These are phyloP conservation scores for Silurus meridionalis DNA, from an alignment of 2,113 vertebrate species.

Conservation along the genomic window DNA sequence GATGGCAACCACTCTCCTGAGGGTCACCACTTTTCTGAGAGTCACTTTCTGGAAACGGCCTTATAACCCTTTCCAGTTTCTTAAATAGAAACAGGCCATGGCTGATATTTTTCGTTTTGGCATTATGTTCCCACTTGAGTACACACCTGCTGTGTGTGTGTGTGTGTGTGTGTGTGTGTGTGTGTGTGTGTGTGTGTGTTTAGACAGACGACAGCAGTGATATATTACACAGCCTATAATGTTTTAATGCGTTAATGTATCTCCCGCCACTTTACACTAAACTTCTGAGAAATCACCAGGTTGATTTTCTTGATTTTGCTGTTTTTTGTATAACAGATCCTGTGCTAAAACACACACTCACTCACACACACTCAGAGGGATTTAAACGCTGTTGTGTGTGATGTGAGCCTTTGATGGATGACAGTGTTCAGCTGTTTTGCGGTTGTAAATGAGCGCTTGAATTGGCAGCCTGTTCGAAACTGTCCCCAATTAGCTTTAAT, in stretches of 20 bases:
- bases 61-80: too few relatives aligned
- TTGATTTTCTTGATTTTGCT: neutral
- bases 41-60: too few relatives aligned
- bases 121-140: too few relatives aligned
- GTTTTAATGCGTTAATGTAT: too few relatives aligned
- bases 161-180: too few relatives aligned
- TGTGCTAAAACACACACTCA: neutral
- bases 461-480: conserved; percentile 23
- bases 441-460: conserved; percentile 18
- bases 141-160: too few relatives aligned
- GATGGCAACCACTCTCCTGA: neutral
- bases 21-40: neutral
- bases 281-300: neutral
- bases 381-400: conserved; percentile 2
- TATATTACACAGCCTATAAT: too few relatives aligned
- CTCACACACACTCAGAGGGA: neutral
- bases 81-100: too few relatives aligned
- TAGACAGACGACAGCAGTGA: too few relatives aligned
- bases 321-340: neutral
- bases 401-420: conserved; percentile 24
- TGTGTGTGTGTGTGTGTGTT: too few relatives aligned
- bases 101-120: too few relatives aligned
- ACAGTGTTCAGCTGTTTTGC: conserved; percentile 14
- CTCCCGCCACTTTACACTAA: neutral
- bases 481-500: conserved; percentile 38